These are phyloP conservation scores for Xenops minutus DNA, from an alignment of 2,797 vertebrate genomes.

Conservation along the genomic window DNA sequence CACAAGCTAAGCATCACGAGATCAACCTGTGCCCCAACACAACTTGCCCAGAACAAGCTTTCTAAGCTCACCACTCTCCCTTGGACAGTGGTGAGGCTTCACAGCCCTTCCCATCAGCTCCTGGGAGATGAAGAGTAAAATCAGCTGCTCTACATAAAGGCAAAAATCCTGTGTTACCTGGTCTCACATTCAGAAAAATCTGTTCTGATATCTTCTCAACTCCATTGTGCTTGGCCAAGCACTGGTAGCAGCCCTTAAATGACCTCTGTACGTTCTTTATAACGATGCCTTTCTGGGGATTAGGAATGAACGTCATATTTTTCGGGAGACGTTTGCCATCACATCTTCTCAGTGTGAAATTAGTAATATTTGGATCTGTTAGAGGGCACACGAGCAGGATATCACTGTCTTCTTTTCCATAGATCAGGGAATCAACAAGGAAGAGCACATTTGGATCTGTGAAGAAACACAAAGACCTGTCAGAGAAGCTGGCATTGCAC, in stretches of 20 bases:
- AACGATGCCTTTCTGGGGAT: constrained; percentile 84
- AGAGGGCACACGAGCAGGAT: constrained; percentile 84
- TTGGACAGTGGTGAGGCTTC: not conserved
- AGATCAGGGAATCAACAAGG: constrained; percentile 77
- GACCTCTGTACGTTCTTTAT: constrained; percentile 79
- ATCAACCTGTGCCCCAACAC: not conserved
- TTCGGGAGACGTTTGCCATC: constrained; percentile 71
- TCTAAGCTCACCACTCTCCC: not conserved
- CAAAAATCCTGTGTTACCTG: constrained; percentile 77
- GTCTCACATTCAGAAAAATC: constrained; percentile 84
- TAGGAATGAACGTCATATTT: constrained; percentile 77
- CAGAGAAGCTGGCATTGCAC: not conserved
- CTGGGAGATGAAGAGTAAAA: not conserved
- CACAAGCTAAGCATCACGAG: fast-evolving
- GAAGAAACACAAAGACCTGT: constrained; percentile 5
- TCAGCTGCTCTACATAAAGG: not conserved
- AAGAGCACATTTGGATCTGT: constrained; percentile 89
- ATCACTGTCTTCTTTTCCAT: constrained; percentile 80
- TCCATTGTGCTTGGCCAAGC: constrained; percentile 77
- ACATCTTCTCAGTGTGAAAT: constrained; percentile 83
- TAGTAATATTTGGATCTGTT: constrained; percentile 84
- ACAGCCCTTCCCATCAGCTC: not conserved
- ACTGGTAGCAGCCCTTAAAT: constrained; percentile 87
- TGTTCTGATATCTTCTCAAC: constrained; percentile 63
- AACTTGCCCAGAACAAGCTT: not conserved